phyloP scores from a whole-genome alignment of 2,797 vertebrate species.

The Phalloptychus januarius region DNA sequence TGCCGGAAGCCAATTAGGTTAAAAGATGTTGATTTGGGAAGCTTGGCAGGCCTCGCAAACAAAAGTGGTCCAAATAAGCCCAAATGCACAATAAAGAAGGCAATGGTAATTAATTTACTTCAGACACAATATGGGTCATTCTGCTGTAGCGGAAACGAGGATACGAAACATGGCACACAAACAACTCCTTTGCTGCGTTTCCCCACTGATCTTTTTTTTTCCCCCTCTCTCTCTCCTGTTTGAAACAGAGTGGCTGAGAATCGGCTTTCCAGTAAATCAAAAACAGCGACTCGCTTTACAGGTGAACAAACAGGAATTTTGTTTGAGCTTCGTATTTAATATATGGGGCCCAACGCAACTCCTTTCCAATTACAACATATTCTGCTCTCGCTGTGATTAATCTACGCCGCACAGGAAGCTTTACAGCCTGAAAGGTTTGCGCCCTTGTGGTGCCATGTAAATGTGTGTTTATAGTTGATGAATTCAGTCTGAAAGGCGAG shows the following conservation, averaged over 20 bases:
- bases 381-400: slow-evolving; percentile 54
- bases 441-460: slow-evolving; percentile 27
- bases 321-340: slow-evolving; percentile 29
- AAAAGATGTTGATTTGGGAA: slow-evolving; percentile 47
- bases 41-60: slow-evolving; percentile 39
- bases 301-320: slow-evolving; percentile 29
- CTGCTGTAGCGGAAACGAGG: slow-evolving; percentile 31
- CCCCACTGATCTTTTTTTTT: slow-evolving; percentile 2
- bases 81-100: slow-evolving; percentile 56
- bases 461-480: slow-evolving; percentile 43
- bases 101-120: slow-evolving; percentile 61
- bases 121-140: slow-evolving; percentile 50
- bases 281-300: slow-evolving; percentile 1
- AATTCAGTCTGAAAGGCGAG: slow-evolving; percentile 63
- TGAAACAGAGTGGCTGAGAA: slow-evolving; percentile 41
- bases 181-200: slow-evolving; percentile 54
- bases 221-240: slow-evolving; percentile 5
- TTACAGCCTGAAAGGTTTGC: slow-evolving; percentile 33
- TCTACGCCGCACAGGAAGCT: slow-evolving; percentile 37
- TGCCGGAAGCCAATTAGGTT: slow-evolving; percentile 43
- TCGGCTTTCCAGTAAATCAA: slow-evolving; percentile 31
- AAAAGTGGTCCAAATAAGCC: slow-evolving; percentile 50
- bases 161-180: slow-evolving; percentile 55
- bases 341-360: slow-evolving; percentile 35
- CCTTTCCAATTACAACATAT: slow-evolving; percentile 41